These are phyloP conservation scores for Perdita meconis DNA, from an alignment of 2,888 invertebrate species.

Conservation along the genomic window DNA sequence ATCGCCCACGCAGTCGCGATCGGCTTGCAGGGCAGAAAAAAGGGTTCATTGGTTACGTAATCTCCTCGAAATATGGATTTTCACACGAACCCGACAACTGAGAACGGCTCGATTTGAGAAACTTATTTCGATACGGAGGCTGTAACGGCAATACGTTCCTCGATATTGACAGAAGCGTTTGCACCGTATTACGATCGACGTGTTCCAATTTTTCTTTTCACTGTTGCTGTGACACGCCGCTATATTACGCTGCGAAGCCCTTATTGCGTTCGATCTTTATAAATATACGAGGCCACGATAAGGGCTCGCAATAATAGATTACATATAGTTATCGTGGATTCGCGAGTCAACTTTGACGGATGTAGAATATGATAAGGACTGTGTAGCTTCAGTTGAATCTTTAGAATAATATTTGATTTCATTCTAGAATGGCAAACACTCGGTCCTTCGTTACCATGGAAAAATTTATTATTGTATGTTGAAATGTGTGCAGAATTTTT, in stretches of 20 bases:
- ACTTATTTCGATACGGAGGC: conserved; percentile 37
- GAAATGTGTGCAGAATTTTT: too few species aligned
- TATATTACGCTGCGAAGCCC: conserved; percentile 9
- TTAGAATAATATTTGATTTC: too few species aligned
- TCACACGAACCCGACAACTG: conserved; percentile 2
- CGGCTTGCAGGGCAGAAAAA: conserved; percentile 33
- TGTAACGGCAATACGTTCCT: conserved; percentile 35
- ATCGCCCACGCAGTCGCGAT: conserved; percentile 17
- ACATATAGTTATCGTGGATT: too few species aligned
- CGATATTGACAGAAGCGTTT: conserved; percentile 45
- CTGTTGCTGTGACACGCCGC: conserved; percentile 6
- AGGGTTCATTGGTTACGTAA: conserved; percentile 36
- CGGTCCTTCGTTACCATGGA: too few species aligned
- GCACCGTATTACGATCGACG: conserved; percentile 34
- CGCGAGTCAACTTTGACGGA: too few species aligned
- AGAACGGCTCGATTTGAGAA: conserved; percentile 37
- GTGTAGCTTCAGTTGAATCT: too few species aligned
- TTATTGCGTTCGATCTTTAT: conserved; percentile 14
- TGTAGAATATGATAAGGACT: too few species aligned
- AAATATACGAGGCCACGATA: not conserved
- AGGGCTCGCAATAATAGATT: not conserved
- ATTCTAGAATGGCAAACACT: too few species aligned
- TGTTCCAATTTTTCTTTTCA: conserved; percentile 36
- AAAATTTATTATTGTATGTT: too few species aligned
- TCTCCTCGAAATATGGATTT: conserved; percentile 29